phyloP scores from a whole-genome alignment of 2,888 invertebrate species.

The Ferdinandea cuprea region DNA sequence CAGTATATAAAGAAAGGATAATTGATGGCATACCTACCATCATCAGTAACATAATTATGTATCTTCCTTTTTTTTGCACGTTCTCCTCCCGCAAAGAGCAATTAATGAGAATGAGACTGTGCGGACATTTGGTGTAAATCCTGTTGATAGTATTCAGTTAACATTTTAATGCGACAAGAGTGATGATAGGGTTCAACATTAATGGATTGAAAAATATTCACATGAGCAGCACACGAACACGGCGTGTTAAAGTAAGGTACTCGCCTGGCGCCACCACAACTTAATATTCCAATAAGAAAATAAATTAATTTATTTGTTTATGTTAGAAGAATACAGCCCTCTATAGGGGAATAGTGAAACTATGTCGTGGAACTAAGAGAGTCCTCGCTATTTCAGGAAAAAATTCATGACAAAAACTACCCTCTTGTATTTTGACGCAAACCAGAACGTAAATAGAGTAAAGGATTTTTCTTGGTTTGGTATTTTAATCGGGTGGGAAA shows the following conservation, averaged over 20 bases:
- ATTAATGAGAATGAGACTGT: neutral
- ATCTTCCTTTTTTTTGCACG: neutral
- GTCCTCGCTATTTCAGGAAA: neutral
- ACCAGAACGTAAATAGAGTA: neutral
- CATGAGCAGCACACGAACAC: neutral
- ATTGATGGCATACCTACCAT: constrained; percentile 8
- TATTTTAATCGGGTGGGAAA: too few relatives aligned
- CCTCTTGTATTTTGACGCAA: constrained; percentile 23
- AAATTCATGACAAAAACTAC: neutral
- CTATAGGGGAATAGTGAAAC: constrained; percentile 34
- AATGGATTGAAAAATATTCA: too few relatives aligned
- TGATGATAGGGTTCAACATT: neutral
- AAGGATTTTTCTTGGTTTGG: neutral
- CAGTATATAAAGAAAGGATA: constrained; percentile 22
- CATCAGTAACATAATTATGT: constrained; percentile 2
- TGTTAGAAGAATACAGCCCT: neutral
- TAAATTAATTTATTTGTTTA: constrained; percentile 6
- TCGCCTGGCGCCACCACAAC: neutral
- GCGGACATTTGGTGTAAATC: neutral
- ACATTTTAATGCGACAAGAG: neutral
- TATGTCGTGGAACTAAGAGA: neutral
- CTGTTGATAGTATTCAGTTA: neutral
- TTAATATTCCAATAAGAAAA: neutral
- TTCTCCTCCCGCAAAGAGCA: neutral
- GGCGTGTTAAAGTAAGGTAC: too few relatives aligned